Percentiles rank a stretch among this genome's conserved stretches.
Conservation (phyloP, 35 echinoderm and acorn worm genomes). For the Patiria miniata region DNA sequence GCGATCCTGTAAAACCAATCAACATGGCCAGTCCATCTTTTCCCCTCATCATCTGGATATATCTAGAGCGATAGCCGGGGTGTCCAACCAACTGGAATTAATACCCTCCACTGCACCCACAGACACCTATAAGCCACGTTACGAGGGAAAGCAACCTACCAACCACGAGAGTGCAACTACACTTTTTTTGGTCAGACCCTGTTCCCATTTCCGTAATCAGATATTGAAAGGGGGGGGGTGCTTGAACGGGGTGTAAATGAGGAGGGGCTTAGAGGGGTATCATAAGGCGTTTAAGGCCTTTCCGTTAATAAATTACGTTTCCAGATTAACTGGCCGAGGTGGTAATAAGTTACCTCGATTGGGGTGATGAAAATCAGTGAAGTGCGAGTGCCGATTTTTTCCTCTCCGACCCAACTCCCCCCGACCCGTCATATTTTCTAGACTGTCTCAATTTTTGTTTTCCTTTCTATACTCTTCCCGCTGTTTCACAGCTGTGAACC, state of each 20-base stretch:
- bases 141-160: no score
- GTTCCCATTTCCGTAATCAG: conserved; percentile 18
- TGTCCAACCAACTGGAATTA: conserved; percentile 9
- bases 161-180: neutral
- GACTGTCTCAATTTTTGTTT: neutral
- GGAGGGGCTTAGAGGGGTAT: neutral
- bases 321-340: conserved; percentile 22
- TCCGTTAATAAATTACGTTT: conserved; percentile 9
- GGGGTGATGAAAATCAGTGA: conserved; percentile 2
- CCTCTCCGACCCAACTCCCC: neutral
- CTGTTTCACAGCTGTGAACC: neutral
- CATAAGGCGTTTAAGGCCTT: neutral
- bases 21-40: neutral
- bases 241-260: neutral
- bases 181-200: neutral
- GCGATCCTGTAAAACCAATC: neutral
- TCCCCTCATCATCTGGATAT: no score
- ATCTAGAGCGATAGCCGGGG: conserved; percentile 12
- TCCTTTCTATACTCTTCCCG: neutral
- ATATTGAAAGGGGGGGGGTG: neutral
- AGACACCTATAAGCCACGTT: no score
- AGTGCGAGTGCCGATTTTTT: neutral
- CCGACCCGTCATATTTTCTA: neutral
- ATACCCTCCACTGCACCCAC: neutral
- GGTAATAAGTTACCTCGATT: neutral